phyloP scores from a whole-genome alignment of 2,113 vertebrate genomes.

The Hyla sarda region DNA sequence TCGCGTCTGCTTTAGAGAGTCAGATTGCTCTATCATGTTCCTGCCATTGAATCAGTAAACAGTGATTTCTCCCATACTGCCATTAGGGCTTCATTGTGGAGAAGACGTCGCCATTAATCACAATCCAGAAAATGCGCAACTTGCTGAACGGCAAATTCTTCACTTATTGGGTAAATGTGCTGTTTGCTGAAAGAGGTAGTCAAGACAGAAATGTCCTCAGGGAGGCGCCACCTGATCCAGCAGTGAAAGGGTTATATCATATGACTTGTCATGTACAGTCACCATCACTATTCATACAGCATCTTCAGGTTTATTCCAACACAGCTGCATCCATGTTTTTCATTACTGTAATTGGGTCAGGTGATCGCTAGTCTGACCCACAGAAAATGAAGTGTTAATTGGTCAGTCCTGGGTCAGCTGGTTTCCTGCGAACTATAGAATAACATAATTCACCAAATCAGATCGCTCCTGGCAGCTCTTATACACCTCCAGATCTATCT shows the following conservation, averaged over 20 bases:
- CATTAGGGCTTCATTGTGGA: neutral
- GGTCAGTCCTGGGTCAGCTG: too few species aligned
- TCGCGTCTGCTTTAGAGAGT: neutral
- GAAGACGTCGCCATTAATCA: neutral
- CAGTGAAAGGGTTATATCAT: neutral
- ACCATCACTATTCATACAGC: too few species aligned
- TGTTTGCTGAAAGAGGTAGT: neutral
- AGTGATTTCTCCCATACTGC: neutral
- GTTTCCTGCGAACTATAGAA: too few species aligned
- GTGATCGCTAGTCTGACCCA: too few species aligned
- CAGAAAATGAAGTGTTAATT: too few species aligned
- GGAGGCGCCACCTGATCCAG: neutral
- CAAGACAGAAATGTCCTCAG: neutral
- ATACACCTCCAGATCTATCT: too few species aligned
- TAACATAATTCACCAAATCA: too few species aligned
- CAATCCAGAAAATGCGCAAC: neutral
- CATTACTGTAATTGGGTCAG: too few species aligned
- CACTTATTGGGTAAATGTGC: neutral
- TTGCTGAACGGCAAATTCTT: neutral
- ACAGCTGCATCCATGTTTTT: too few species aligned
- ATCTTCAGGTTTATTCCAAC: too few species aligned
- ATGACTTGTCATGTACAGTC: neutral
- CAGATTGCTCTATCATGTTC: conserved; percentile 41
- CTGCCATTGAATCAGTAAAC: conserved; percentile 37
- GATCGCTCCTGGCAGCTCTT: too few species aligned